A percentile compares a stretch with the other conserved stretches of the same genome.
Conservation (phyloP, 1,140 invertebrate species). For the Euura saliciscinereae region DNA sequence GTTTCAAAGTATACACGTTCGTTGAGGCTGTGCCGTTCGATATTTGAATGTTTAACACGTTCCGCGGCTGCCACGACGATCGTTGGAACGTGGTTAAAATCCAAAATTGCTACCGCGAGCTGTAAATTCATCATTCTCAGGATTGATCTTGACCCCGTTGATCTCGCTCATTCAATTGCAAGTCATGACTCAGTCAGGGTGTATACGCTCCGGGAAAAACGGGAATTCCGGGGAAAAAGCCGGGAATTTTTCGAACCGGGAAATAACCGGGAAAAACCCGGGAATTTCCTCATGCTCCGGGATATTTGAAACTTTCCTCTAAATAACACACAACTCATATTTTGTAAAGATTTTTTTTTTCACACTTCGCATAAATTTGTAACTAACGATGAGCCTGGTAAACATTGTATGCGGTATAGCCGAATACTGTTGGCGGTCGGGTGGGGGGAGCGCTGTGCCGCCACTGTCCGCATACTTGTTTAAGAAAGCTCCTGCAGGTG, state of each 20-base stretch:
- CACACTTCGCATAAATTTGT: neutral
- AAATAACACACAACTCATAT: neutral
- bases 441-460: neutral
- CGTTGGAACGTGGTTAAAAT: too few species aligned
- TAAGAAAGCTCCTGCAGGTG: slow-evolving; percentile 28
- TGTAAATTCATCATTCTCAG: neutral
- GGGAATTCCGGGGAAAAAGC: neutral
- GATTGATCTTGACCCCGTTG: neutral
- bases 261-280: neutral
- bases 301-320: neutral
- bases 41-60: too few species aligned
- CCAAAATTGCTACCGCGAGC: too few species aligned
- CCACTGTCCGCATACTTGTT: slow-evolving; percentile 11
- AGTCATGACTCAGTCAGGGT: neutral
- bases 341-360: neutral
- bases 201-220: neutral
- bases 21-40: too few species aligned
- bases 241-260: neutral
- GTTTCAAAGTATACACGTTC: too few species aligned
- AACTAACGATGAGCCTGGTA: neutral
- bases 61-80: too few species aligned
- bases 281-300: neutral
- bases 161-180: slow-evolving; percentile 8
- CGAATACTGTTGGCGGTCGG: neutral
- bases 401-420: neutral